Conservation (phyloP, 2,888 invertebrate species). For the Nemoura dubitans region DNA sequence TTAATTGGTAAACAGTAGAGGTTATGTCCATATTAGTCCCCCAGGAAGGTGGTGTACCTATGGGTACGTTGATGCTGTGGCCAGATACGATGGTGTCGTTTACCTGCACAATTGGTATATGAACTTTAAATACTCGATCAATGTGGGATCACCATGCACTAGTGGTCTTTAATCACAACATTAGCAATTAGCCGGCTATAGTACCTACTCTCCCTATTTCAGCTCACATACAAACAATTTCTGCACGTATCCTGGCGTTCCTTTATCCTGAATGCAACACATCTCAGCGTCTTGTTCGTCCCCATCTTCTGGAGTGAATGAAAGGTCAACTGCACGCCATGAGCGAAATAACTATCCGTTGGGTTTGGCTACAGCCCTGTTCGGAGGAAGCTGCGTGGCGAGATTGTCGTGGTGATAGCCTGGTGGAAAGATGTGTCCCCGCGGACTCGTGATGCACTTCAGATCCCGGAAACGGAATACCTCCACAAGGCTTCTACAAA, state of each 20-base stretch:
- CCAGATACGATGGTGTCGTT: too few relatives aligned
- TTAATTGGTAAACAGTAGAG: constrained; percentile 7
- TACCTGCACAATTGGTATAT: too few relatives aligned
- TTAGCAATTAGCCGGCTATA: too few relatives aligned
- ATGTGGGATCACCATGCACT: too few relatives aligned
- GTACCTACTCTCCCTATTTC: too few relatives aligned
- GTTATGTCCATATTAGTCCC: constrained; percentile 2
- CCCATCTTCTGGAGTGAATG: not conserved
- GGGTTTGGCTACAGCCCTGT: not conserved
- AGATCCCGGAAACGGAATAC: not conserved
- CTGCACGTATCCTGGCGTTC: not conserved
- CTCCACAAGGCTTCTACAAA: too few relatives aligned
- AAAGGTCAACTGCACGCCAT: not conserved
- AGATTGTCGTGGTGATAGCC: not conserved
- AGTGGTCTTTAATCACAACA: too few relatives aligned
- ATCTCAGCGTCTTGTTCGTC: not conserved
- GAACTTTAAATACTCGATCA: too few relatives aligned
- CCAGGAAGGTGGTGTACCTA: not conserved
- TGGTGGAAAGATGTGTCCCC: not conserved
- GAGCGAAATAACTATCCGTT: not conserved
- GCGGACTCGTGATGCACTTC: not conserved
- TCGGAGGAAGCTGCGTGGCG: not conserved
- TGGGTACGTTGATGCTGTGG: not conserved
- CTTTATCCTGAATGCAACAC: not conserved
- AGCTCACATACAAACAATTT: too few relatives aligned